Evolutionary conservation across 2,888 invertebrate genomes (phyloP).

Genomic region (Coelogynopora nodosa): DNA sequence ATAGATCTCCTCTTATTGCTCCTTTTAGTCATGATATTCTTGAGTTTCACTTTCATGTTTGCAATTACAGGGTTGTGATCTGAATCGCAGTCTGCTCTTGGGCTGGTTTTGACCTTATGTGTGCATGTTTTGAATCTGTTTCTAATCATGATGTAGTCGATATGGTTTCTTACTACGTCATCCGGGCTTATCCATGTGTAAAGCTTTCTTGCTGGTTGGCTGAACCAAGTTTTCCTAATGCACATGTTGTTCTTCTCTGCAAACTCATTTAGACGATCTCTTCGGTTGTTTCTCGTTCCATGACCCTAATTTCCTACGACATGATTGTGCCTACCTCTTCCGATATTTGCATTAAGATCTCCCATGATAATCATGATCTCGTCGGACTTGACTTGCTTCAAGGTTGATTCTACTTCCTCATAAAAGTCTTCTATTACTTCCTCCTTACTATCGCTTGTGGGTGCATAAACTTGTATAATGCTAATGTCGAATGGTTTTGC

Average conservation of each 20-base stretch:
- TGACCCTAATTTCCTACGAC: neutral
- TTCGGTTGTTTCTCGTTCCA: constrained; percentile 40
- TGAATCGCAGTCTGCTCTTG: constrained; percentile 20
- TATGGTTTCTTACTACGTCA: constrained; percentile 15
- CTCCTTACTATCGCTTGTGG: neutral
- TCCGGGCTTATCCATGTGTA: constrained; percentile 18
- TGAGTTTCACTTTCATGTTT: constrained; percentile 22
- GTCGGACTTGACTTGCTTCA: neutral
- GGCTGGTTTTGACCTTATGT: constrained; percentile 31
- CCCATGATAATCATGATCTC: neutral
- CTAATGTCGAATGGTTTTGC: neutral
- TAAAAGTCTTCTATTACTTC: neutral
- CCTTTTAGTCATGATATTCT: constrained; percentile 22
- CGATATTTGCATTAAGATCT: neutral
- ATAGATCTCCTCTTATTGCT: constrained; percentile 24
- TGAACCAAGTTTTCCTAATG: constrained; percentile 15
- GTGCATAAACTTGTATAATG: neutral
- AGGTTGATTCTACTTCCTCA: neutral
- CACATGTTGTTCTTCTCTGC: neutral
- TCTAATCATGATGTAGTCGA: constrained; percentile 25
- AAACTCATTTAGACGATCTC: neutral
- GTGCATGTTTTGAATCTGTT: constrained; percentile 24
- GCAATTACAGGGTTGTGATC: constrained; percentile 12
- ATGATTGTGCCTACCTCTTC: neutral
- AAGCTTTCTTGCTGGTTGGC: constrained; percentile 24